Percentiles rank a stretch among this genome's conserved stretches.
Evolutionary conservation across 2,888 invertebrate genomes (phyloP).

Genomic region (Aricia artaxerxes): DNA sequence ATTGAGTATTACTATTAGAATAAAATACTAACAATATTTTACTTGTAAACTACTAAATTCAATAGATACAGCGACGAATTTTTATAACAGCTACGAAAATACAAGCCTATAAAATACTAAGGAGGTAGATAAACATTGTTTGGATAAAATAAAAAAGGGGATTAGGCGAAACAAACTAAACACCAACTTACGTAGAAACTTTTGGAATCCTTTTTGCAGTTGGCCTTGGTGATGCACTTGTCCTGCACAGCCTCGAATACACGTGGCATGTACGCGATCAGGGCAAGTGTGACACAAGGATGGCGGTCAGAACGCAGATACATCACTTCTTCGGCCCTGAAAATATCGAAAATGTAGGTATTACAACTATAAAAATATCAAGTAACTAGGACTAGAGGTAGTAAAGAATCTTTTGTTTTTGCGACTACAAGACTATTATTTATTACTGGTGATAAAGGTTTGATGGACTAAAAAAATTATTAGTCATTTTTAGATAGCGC

Average conservation of each 20-base stretch:
- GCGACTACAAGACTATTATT: no score
- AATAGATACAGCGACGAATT: background rate
- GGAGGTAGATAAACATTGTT: background rate
- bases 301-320: constrained; percentile 86
- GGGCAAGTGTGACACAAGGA: constrained; percentile 88
- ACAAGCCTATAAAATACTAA: background rate
- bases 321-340: constrained; percentile 88
- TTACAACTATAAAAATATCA: no score
- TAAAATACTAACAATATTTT: background rate
- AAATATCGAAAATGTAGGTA: constrained; percentile 36
- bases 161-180: background rate
- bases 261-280: constrained; percentile 90
- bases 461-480: no score
- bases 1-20: background rate
- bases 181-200: constrained; percentile 86
- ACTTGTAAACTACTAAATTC: background rate
- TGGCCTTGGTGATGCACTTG: constrained; percentile 89
- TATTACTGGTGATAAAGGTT: no score
- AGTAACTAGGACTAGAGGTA: no score
- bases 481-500: no score
- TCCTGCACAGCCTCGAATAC: constrained; percentile 92
- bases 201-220: constrained; percentile 91
- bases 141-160: background rate
- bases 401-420: no score
- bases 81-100: background rate